Evolutionary conservation across 2,797 vertebrate genomes (phyloP).

Genomic region (Ataeniobius toweri): DNA sequence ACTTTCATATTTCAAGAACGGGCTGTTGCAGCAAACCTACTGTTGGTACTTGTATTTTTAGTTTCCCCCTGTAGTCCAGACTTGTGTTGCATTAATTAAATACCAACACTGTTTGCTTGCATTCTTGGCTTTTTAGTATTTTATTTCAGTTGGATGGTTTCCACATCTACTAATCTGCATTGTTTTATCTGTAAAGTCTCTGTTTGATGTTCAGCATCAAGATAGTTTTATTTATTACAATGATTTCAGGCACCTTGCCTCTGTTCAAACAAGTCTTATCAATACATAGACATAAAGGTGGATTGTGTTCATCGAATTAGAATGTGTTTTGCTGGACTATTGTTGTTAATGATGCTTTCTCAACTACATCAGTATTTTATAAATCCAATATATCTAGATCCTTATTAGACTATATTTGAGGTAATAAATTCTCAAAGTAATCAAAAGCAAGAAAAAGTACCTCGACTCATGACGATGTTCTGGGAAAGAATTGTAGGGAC

Average conservation of each 20-base stretch:
- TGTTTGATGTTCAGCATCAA: not conserved
- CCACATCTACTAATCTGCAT: not conserved
- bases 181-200: not conserved
- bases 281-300: not conserved
- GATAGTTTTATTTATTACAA: not conserved
- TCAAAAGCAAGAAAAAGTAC: constrained; percentile 25
- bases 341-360: not conserved
- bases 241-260: constrained; percentile 1
- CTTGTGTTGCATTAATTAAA: not conserved
- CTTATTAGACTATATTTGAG: not conserved
- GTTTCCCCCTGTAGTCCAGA: not conserved
- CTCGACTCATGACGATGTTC: constrained; percentile 10
- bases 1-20: no score
- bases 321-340: not conserved
- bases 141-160: not conserved
- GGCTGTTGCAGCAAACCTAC: not conserved
- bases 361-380: not conserved
- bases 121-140: not conserved
- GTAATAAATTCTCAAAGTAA: constrained; percentile 22
- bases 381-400: not conserved
- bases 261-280: not conserved
- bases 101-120: not conserved
- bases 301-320: not conserved
- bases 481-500: not conserved
- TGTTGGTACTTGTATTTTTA: not conserved